Base-by-base conservation (phyloP, 2,113 vertebrate genomes). In the Hipposideros armiger region DNA sequence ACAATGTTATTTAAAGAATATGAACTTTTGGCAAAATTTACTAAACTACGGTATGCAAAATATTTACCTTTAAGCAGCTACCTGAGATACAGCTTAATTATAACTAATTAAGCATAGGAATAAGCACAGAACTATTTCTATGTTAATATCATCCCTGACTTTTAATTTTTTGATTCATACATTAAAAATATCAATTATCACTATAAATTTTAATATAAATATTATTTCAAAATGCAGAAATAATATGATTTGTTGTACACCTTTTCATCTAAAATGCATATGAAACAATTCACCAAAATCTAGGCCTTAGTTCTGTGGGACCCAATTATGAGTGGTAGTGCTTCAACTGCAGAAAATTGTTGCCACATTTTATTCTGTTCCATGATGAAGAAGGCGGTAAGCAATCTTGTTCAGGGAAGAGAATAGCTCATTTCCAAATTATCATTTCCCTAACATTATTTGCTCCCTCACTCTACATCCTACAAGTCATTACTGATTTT, bases 271-370 rank as follows among this genome's bases (percentile, higher is more conserved):
- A 98, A 98, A 97, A 96, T 36, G 22, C 97, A 98, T 96, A 98
- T 97, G 97, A 97, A 98, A 95, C 95, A 97, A 92, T 97, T 98
- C 96, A 97, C 94, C 96, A 96, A 98, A 98, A 98, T 97, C 93
- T 97, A 98, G 98, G 93, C 72, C 96, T 91, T 90, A 97, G 98
- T 96, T 98, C 97, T 98, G 97, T 98, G 98, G 96, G 97, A 98
- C 98, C 95, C 98, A 98, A 98, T 99, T 98, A 97, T 90, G 96
- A 97, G 97, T 97, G 98, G 98, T 97, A 91, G 42, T 9, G 95
- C 94, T 98, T 98, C 98, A 99, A 98, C 97, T 66, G 97, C 97
- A 98, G 97, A 98, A 99, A 99, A 99, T 99, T 98, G 98, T 98
- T 99, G 99, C 98, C 99, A 99, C 98, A 98, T 99, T 99, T 99